Evolutionary conservation across 2,888 invertebrate genomes (phyloP), one percentile per base, ranked within the genome.

Genomic region (Eubasilissa splendida): DNA sequence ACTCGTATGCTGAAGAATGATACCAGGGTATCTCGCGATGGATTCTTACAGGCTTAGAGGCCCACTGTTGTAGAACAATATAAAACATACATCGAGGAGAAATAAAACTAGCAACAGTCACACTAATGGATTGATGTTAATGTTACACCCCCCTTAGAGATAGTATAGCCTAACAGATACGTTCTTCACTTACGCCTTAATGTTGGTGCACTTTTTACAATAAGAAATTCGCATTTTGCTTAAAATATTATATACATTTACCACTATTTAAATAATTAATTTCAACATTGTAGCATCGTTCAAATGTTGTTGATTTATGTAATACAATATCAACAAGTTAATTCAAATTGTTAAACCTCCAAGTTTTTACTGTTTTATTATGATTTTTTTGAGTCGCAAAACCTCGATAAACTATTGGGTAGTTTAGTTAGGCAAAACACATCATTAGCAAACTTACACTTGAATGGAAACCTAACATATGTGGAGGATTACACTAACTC

Each of bases 151-250:
- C 56, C 73, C 73, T 10, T 22, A 14, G 4, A 60, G 59, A 50
- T 60, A 60, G n/a, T 31, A 75, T 65, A 63, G 31, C 33, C 63
- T 76, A 76, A 76, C 76, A 54, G 54, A 65, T 76, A 76, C 76
- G 65, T 65, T 75, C 42, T 76, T 76, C 75, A 75, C 75, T 60
- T 50, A 52, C 65, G 76, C 65, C 76, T 76, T 65, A 65, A 78
- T 31, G 60, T 53, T 73, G 73, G 73, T 63, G 60, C 71, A 58
- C 71, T 78, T 59, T 78, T 52, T 63, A 78, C 73, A 78, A 73
- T 77, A 73, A 78, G 73, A 78, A 79, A 79, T 75, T 74, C 75
- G 68, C 79, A 75, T 63, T 66, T 75, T 75, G 52, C 65, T 60
- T 75, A 75, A 42, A 58, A 79, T 79, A 66, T 53, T 58, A 65